Conservation (phyloP, 2,888 invertebrate species). For the Latrodectus hesperus region DNA sequence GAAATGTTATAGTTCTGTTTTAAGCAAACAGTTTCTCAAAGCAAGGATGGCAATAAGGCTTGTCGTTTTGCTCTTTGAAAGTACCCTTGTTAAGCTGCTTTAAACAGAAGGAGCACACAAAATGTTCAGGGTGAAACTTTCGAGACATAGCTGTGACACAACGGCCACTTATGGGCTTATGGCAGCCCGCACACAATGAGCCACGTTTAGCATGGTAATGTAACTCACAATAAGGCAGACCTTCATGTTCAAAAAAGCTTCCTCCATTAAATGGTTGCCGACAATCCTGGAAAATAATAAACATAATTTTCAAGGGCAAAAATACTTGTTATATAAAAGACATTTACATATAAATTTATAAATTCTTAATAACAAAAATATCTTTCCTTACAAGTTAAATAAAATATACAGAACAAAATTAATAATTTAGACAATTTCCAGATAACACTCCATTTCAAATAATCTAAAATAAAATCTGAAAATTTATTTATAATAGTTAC, state of each 20-base stretch:
- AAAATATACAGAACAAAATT: too few relatives aligned
- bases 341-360: not conserved
- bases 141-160: conserved; percentile 99
- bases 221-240: conserved; percentile 97
- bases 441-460: too few relatives aligned
- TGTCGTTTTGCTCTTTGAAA: conserved; percentile 99
- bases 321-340: not conserved
- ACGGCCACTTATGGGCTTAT: conserved; percentile 96
- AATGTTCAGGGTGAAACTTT: conserved; percentile 99
- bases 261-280: conserved; percentile 96
- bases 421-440: too few relatives aligned
- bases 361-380: too few relatives aligned
- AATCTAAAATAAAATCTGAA: too few relatives aligned
- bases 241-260: conserved; percentile 99
- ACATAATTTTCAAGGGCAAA: not conserved
- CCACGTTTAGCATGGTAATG: conserved; percentile 98
- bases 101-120: conserved; percentile 99
- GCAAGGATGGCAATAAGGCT: conserved; percentile 98
- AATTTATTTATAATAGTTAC: too few relatives aligned
- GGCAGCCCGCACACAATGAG: conserved; percentile 97
- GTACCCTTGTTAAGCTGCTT: conserved; percentile 99
- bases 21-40: conserved; percentile 91
- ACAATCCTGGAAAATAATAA: conserved; percentile 85
- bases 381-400: too few relatives aligned
- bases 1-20: conserved; percentile 15